These are phyloP conservation scores for Drosophila miranda DNA, from an alignment of 1,140 invertebrate species.

Conservation along the genomic window DNA sequence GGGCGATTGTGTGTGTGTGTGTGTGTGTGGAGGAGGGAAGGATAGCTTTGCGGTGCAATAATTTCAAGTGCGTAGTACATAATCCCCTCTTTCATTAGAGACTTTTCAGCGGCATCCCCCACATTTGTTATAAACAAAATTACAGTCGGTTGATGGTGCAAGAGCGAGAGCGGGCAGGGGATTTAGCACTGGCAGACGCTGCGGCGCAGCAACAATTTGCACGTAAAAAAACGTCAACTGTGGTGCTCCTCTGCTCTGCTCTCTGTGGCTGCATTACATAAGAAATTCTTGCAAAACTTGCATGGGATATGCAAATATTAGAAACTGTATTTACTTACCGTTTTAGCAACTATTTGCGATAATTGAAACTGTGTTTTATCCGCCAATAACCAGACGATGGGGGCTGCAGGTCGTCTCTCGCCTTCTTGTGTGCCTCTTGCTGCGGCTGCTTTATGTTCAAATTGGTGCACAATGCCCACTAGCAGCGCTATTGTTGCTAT, in stretches of 20 bases:
- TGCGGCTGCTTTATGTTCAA: background rate
- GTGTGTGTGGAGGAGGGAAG: too few species aligned
- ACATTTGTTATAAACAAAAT: slow-evolving; percentile 30
- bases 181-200: slow-evolving; percentile 12
- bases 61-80: too few species aligned
- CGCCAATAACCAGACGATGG: slow-evolving; percentile 6
- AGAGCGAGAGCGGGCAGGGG: background rate
- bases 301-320: slow-evolving; percentile 18
- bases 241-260: slow-evolving; percentile 5
- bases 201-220: slow-evolving; percentile 43
- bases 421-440: background rate
- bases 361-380: slow-evolving; percentile 23
- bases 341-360: slow-evolving; percentile 38
- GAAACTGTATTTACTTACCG: slow-evolving; percentile 33
- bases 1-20: too few species aligned
- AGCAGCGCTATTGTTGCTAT: background rate
- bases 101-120: too few species aligned
- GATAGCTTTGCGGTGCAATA: too few species aligned
- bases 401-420: background rate
- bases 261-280: slow-evolving; percentile 33
- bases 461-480: slow-evolving; percentile 1
- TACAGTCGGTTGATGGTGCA: background rate
- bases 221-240: slow-evolving; percentile 42
- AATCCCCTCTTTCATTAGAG: too few species aligned
- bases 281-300: slow-evolving; percentile 16